Evolutionary conservation across 2,797 vertebrate genomes (phyloP).

Genomic region (Galagoides demidoff): DNA sequence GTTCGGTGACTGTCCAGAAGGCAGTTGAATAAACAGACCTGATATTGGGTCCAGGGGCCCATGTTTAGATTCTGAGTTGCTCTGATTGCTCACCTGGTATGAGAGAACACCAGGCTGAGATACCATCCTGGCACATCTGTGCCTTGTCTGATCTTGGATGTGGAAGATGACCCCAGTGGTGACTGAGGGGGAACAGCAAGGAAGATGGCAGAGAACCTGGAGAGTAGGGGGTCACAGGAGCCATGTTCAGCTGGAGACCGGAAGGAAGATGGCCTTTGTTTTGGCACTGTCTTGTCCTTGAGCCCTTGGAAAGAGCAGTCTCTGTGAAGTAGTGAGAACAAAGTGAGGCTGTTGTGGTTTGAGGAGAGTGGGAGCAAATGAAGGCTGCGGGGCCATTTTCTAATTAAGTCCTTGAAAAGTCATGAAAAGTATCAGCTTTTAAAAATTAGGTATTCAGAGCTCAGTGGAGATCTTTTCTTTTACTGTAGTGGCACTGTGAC

Average conservation of each 20-base stretch:
- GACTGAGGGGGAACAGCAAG: not conserved
- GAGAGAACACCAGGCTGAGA: not conserved
- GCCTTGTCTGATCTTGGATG: not conserved
- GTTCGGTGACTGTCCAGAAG: not conserved
- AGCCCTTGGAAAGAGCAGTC: not conserved
- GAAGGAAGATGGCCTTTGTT: not conserved
- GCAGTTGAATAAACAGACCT: not conserved
- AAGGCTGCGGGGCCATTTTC: not conserved
- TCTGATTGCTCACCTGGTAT: not conserved
- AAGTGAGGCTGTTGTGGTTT: not conserved
- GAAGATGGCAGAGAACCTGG: not conserved
- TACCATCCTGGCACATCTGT: not conserved
- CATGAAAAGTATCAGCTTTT: not conserved
- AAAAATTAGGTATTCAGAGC: not conserved
- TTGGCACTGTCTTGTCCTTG: not conserved
- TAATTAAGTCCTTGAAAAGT: not conserved
- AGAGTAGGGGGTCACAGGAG: not conserved
- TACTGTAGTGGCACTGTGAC: not conserved
- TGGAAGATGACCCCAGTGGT: not conserved
- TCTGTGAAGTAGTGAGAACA: not conserved
- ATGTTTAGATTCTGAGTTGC: not conserved
- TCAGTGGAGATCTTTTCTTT: not conserved
- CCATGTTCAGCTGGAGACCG: no score
- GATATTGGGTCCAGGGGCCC: not conserved
- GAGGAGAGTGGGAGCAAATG: not conserved